A percentile compares a stretch with the other conserved stretches of the same genome.
phyloP scores from a whole-genome alignment of 2,888 invertebrate genomes.

The Mactromeris polynyma region DNA sequence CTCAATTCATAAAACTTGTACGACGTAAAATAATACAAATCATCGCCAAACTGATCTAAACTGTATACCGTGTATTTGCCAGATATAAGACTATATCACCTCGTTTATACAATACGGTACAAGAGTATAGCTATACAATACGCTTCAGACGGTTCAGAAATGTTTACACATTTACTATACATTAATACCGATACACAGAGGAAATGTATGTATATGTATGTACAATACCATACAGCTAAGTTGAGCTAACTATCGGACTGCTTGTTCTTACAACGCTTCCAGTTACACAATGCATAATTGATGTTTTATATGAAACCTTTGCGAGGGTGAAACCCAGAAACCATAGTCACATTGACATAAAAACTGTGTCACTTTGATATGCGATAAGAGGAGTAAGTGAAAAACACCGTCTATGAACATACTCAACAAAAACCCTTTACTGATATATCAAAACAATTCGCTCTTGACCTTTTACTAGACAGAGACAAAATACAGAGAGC shows the following conservation, averaged over 20 bases:
- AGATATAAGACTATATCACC: background rate
- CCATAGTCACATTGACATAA: background rate
- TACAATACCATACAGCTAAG: background rate
- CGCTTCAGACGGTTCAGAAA: background rate
- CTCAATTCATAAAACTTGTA: slow-evolving; percentile 42
- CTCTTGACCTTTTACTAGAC: too few species aligned
- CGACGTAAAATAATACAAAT: slow-evolving; percentile 18
- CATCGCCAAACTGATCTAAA: background rate
- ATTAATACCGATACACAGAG: background rate
- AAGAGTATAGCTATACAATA: background rate
- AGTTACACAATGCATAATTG: background rate
- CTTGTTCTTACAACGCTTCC: background rate
- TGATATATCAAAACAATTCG: background rate
- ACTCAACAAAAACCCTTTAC: background rate
- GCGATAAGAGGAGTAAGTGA: background rate
- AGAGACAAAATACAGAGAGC: too few species aligned
- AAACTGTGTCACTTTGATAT: background rate
- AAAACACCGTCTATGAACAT: background rate
- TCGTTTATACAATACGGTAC: background rate
- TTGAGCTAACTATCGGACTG: background rate
- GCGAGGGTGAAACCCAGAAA: background rate
- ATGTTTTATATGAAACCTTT: background rate
- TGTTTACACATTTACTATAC: slow-evolving; percentile 5
- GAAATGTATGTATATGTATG: background rate
- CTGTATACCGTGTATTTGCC: background rate